These are phyloP conservation scores for Drosophila longiperda DNA, from an alignment of 2,888 invertebrate species.

Conservation along the genomic window DNA sequence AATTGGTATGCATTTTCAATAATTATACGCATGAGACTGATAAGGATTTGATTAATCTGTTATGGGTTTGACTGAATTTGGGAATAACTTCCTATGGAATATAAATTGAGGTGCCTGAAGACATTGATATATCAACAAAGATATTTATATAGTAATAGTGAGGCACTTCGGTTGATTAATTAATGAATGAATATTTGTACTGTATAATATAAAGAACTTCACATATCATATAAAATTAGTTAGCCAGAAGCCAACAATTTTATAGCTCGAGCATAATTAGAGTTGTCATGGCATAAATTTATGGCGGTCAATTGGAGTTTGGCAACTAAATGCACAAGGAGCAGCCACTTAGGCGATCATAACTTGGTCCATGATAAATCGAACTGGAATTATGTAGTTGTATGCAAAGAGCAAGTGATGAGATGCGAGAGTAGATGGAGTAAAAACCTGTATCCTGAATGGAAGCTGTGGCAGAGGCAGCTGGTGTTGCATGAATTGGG, in stretches of 20 bases:
- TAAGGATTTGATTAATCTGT: not conserved
- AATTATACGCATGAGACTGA: not conserved
- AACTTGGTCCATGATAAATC: slow-evolving; percentile 71
- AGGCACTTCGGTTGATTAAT: not conserved
- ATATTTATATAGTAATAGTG: not conserved
- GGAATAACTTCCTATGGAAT: not conserved
- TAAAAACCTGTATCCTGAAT: slow-evolving; percentile 32
- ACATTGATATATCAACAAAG: not conserved
- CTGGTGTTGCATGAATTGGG: slow-evolving; percentile 66
- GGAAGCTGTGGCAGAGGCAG: slow-evolving; percentile 36
- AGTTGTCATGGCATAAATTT: slow-evolving; percentile 69
- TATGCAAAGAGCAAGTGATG: slow-evolving; percentile 18
- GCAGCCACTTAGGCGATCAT: slow-evolving; percentile 72
- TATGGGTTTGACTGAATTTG: not conserved
- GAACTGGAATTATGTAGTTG: slow-evolving; percentile 43
- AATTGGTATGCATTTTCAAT: not conserved
- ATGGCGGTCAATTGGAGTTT: slow-evolving; percentile 55
- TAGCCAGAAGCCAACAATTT: not conserved
- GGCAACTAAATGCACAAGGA: slow-evolving; percentile 52
- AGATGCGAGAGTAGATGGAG: not conserved
- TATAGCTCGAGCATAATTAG: slow-evolving; percentile 54
- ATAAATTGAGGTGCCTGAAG: not conserved
- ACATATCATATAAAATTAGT: not conserved
- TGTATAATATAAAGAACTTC: not conserved
- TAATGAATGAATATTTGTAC: not conserved